phyloP scores from a whole-genome alignment of 2,113 vertebrate species.

The Elgaria multicarinata region DNA sequence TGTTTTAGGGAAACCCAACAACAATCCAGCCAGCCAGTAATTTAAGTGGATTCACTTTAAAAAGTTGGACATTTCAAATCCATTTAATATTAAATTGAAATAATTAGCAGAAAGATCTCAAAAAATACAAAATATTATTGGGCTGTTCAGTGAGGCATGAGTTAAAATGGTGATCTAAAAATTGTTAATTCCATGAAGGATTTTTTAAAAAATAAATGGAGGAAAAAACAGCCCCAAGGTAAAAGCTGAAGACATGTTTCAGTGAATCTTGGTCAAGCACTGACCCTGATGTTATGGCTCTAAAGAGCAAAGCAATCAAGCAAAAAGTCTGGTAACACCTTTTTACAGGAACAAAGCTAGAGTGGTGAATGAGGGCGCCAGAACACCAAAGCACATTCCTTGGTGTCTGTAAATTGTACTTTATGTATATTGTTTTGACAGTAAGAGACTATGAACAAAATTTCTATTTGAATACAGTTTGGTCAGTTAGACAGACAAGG shows the following conservation, averaged over 20 bases:
- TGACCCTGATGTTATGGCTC: constrained; percentile 18
- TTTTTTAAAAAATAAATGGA: not conserved
- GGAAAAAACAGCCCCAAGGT: not conserved
- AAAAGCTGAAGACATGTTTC: constrained; percentile 19
- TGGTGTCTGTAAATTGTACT: constrained; percentile 40
- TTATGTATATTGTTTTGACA: constrained; percentile 57
- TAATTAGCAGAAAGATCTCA: constrained; percentile 51
- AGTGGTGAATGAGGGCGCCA: constrained; percentile 5
- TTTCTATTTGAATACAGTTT: constrained; percentile 60
- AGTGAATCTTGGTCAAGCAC: constrained; percentile 42
- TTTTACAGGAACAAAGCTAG: constrained; percentile 33
- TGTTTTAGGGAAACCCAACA: not conserved
- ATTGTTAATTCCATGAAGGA: not conserved
- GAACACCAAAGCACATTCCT: constrained; percentile 22
- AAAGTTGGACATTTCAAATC: constrained; percentile 56
- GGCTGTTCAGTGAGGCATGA: not conserved
- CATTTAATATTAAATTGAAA: constrained; percentile 57
- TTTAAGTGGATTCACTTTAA: constrained; percentile 66
- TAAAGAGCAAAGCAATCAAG: constrained; percentile 8
- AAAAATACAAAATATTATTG: constrained; percentile 57
- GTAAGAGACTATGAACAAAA: constrained; percentile 30
- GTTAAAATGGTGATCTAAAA: not conserved
- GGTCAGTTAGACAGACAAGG: constrained; percentile 31
- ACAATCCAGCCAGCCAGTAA: constrained; percentile 42
- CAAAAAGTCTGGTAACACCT: constrained; percentile 12